phyloP scores from a whole-genome alignment of 1,140 invertebrate genomes.

The Polyergus mexicanus region DNA sequence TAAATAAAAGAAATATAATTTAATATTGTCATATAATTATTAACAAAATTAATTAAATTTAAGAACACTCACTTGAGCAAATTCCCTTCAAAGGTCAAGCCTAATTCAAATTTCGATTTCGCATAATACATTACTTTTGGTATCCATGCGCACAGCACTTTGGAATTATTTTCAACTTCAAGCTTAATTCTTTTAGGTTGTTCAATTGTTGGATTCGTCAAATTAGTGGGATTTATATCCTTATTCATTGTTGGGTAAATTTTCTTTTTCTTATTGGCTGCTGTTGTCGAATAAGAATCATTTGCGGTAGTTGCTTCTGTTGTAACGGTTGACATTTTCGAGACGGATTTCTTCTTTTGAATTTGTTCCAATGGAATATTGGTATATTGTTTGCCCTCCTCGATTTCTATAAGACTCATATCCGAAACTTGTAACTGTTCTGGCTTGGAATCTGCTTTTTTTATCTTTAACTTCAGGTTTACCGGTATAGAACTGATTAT shows the following conservation, averaged over 20 bases:
- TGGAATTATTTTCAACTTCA: conserved; percentile 59
- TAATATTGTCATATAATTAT: conserved; percentile 9
- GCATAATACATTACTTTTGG: conserved; percentile 64
- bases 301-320: too few relatives aligned
- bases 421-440: not conserved
- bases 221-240: not conserved
- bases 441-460: not conserved
- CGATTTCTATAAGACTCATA: not conserved
- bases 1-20: conserved; percentile 44
- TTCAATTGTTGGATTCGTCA: not conserved
- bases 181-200: conserved; percentile 20
- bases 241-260: not conserved
- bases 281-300: not conserved
- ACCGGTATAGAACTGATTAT: conserved; percentile 40
- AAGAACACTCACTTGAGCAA: conserved; percentile 73
- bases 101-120: conserved; percentile 27
- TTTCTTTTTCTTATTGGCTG: not conserved
- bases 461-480: conserved; percentile 17
- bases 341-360: not conserved
- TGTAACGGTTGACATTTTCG: not conserved
- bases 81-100: conserved; percentile 78
- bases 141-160: conserved; percentile 70
- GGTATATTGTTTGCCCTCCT: not conserved
- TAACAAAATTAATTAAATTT: not conserved
- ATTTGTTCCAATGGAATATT: not conserved